Percentiles rank a stretch among this genome's conserved stretches.
These are phyloP conservation scores for Enhydra lutris DNA, from an alignment of 2,113 vertebrate species.

Conservation along the genomic window DNA sequence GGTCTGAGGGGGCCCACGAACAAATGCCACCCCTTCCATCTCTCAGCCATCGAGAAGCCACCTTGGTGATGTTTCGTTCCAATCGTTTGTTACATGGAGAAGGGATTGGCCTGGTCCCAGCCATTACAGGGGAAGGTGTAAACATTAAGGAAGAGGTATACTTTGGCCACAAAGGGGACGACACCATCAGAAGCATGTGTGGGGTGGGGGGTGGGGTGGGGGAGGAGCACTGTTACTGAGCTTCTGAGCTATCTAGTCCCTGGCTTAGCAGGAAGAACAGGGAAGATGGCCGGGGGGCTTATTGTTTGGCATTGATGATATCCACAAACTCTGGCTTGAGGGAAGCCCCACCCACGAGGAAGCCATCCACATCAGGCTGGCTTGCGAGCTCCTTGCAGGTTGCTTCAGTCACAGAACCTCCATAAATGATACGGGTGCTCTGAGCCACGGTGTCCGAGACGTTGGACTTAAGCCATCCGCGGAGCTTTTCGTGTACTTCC, in stretches of 20 bases:
- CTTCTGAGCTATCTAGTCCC: constrained; percentile 38
- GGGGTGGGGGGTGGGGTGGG: no score
- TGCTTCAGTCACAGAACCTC: constrained; percentile 95
- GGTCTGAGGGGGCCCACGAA: neutral
- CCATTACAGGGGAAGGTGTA: constrained; percentile 45
- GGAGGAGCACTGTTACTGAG: neutral
- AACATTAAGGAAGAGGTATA: constrained; percentile 52
- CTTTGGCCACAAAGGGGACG: constrained; percentile 42
- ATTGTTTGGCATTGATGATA: constrained; percentile 95
- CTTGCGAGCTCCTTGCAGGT: constrained; percentile 95
- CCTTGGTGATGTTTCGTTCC: constrained; percentile 60
- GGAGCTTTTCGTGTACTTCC: constrained; percentile 96
- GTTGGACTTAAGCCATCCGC: constrained; percentile 92
- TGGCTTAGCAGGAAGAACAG: constrained; percentile 4
- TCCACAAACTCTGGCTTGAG: constrained; percentile 97
- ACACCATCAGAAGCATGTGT: constrained; percentile 38
- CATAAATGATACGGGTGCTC: constrained; percentile 96
- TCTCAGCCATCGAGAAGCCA: constrained; percentile 40
- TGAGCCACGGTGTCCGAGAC: constrained; percentile 93
- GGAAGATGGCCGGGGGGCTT: constrained; percentile 40
- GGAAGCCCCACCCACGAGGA: constrained; percentile 97
- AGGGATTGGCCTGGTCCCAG: constrained; percentile 60
- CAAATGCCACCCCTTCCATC: neutral
- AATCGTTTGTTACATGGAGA: constrained; percentile 54
- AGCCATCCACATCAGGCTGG: constrained; percentile 95